phyloP scores from a whole-genome alignment of 2,797 vertebrate species.

The Buphagus erythrorhynchus region DNA sequence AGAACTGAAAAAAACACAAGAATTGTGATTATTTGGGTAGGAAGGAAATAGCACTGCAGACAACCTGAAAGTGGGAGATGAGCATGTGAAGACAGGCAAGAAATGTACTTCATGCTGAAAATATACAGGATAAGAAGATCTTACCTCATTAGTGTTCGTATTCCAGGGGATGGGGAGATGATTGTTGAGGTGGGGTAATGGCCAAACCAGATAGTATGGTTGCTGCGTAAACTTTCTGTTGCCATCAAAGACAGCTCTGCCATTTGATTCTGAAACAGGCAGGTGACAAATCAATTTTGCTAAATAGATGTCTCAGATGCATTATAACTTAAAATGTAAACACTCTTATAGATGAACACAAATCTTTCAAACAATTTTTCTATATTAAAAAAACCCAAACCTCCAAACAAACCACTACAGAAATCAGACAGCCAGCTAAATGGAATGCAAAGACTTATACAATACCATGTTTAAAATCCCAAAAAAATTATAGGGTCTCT shows the following conservation, averaged over 20 bases:
- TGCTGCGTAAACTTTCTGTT: slow-evolving; percentile 84
- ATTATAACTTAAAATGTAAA: not conserved
- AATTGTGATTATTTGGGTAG: not conserved
- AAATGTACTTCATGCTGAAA: not conserved
- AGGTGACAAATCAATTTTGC: not conserved
- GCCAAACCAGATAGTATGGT: slow-evolving; percentile 97
- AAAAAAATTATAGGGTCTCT: slow-evolving; percentile 95
- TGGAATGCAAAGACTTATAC: slow-evolving; percentile 14
- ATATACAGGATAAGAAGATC: not conserved
- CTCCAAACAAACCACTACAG: not conserved
- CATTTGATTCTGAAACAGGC: slow-evolving; percentile 85
- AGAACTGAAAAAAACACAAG: slow-evolving; percentile 76
- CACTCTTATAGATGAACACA: not conserved
- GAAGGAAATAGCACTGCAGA: not conserved
- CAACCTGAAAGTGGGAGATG: not conserved
- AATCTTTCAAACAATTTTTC: not conserved
- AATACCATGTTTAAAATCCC: slow-evolving; percentile 92
- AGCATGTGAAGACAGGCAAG: not conserved
- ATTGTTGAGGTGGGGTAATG: slow-evolving; percentile 96
- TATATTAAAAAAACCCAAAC: not conserved
- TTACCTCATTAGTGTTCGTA: slow-evolving; percentile 91
- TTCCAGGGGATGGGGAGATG: slow-evolving; percentile 89
- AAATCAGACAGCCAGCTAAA: not conserved
- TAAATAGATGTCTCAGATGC: not conserved
- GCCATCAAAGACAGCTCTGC: slow-evolving; percentile 84